phyloP scores from a whole-genome alignment of 2,113 vertebrate species.

The Megaceryle torquata region DNA sequence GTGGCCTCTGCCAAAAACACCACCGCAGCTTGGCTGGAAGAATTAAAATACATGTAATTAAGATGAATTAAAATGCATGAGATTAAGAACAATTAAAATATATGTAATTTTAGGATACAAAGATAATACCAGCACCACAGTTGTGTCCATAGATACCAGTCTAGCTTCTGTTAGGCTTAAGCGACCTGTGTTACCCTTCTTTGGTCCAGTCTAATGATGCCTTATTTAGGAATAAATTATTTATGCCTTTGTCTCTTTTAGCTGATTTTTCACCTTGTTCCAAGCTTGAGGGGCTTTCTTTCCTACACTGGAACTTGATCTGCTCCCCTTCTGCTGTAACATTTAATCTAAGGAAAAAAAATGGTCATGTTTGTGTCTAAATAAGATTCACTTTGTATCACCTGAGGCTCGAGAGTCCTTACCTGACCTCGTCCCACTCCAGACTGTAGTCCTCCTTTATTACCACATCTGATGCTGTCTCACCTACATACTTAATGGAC shows the following conservation, averaged over 20 bases:
- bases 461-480: background rate
- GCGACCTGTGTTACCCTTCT: background rate
- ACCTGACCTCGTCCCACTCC: background rate
- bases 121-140: background rate
- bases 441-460: background rate
- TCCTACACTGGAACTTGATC: background rate
- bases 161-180: background rate
- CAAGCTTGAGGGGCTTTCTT: background rate
- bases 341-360: background rate
- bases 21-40: background rate
- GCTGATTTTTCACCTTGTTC: background rate
- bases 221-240: background rate
- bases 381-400: background rate
- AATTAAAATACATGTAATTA: background rate
- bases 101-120: background rate
- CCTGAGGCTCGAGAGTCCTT: background rate
- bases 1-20: background rate
- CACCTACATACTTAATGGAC: background rate
- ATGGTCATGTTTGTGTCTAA: background rate
- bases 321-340: background rate
- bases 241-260: background rate
- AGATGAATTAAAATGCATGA: too few species aligned
- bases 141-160: accelerated
- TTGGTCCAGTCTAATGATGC: too few species aligned
- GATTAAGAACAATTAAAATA: background rate